phyloP scores from a whole-genome alignment of 1,140 invertebrate species.

The Hycleus cichorii region DNA sequence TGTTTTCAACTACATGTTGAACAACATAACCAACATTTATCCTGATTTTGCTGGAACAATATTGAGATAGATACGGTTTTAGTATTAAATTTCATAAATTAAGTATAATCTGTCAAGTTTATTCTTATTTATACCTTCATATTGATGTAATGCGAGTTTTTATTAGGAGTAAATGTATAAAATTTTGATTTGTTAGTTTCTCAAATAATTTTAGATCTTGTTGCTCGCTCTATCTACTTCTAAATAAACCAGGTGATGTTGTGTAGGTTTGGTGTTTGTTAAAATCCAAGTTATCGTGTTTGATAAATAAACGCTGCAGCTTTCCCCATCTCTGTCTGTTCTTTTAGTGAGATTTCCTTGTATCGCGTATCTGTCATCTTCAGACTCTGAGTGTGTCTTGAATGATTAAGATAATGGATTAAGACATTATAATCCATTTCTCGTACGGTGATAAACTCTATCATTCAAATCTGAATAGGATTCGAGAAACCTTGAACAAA shows the following conservation, averaged over 20 bases:
- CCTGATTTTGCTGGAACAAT: too few species aligned
- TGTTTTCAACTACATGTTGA: too few species aligned
- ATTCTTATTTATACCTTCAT: too few species aligned
- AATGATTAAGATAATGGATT: constrained; percentile 16
- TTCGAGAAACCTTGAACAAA: constrained; percentile 9
- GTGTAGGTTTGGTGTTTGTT: constrained; percentile 11
- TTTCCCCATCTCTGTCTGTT: constrained; percentile 4
- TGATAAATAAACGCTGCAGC: constrained; percentile 6
- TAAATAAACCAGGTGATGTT: constrained; percentile 2
- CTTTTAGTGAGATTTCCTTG: background rate
- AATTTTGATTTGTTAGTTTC: too few species aligned
- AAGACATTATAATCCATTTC: constrained; percentile 16
- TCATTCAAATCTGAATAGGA: constrained; percentile 12
- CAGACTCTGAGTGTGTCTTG: constrained; percentile 11
- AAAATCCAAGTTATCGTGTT: constrained; percentile 13
- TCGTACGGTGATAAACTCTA: constrained; percentile 13
- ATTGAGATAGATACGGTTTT: too few species aligned
- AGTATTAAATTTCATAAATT: too few species aligned
- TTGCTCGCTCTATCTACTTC: too few species aligned
- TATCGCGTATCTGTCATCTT: constrained; percentile 14
- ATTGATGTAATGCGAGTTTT: too few species aligned
- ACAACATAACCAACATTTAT: too few species aligned
- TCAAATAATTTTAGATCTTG: too few species aligned
- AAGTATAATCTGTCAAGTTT: too few species aligned
- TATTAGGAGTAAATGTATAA: too few species aligned